Base-by-base conservation (phyloP, 2,113 vertebrate genomes). In the Semnornis frantzii region DNA sequence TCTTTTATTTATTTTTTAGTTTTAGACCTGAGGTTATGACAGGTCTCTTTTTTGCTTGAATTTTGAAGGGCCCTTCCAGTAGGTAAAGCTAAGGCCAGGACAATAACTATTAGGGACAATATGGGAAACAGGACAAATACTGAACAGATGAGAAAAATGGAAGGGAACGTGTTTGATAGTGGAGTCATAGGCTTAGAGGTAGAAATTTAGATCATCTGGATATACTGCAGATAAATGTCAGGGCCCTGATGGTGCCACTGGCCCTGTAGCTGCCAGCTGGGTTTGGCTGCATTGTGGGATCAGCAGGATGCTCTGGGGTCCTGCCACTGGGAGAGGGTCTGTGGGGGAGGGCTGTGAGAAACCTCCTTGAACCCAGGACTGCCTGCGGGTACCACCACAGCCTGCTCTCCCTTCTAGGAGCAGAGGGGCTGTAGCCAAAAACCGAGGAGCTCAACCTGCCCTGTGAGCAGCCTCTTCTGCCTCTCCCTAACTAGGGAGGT, bases 301-400 rank as follows among this genome's bases (percentile, higher is more conserved):
- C 33, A 16, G 50, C 65, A 44, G 20, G 20, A 12, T 0, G 2
- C 33, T 16, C 16, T 5, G 23, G 48, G 21, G 58, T 8, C 34
- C 12, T 27, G 25, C 42, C 33, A 57, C 46, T 0, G 1, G 21
- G 21, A 82, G 15, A 15, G 17, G 55, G 21, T 81, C 31, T 4
- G 15, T 2, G 4, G 20, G 9, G 20, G 42, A 57, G 33, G 21
- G 33, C 73, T 34, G 33, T 13, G 42, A 31, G 54, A 52, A 52
- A 10, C 15, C 12, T 19, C 27, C 52, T n/a, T 1, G 4, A 10
- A 10, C 50, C 21, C 1, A 0, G 37, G 14, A 8, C 34, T 28
- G 18, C 10, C 24, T 10, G 28, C 5, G 5, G 10, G 9, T 13
- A 23, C 11, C 8, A 11, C n/a, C 65, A 62, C 25, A 1, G 1